These are phyloP conservation scores for Eupithecia abbreviata DNA, from an alignment of 2,888 invertebrate genomes.

Conservation along the genomic window DNA sequence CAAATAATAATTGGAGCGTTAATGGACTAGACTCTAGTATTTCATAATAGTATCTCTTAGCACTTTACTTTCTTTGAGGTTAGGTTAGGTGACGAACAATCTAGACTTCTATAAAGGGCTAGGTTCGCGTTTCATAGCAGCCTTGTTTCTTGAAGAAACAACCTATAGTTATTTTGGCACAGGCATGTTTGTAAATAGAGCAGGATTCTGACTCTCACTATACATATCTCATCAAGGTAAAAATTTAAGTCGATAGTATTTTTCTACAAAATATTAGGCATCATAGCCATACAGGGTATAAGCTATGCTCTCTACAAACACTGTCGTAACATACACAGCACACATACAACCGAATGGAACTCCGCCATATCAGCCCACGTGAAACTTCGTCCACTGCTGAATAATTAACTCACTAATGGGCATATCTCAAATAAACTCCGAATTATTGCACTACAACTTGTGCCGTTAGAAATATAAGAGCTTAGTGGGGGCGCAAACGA, in stretches of 20 bases:
- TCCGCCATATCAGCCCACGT: constrained; percentile 27
- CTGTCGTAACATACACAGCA: constrained; percentile 29
- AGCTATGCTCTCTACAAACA: constrained; percentile 17
- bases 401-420: constrained; percentile 80
- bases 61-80: constrained; percentile 21
- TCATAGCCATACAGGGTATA: background rate
- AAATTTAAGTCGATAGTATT: background rate
- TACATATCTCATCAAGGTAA: no score
- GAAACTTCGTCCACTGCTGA: constrained; percentile 63
- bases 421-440: constrained; percentile 77
- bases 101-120: constrained; percentile 25
- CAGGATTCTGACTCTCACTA: background rate
- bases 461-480: constrained; percentile 45
- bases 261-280: background rate
- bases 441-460: constrained; percentile 75
- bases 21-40: constrained; percentile 33
- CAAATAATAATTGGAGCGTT: constrained; percentile 31
- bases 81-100: constrained; percentile 12
- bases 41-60: constrained; percentile 33
- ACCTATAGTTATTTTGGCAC: background rate
- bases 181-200: background rate
- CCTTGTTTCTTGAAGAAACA: background rate
- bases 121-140: constrained; percentile 9
- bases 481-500: background rate
- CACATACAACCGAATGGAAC: constrained; percentile 18